These are phyloP conservation scores for Poeciliopsis turrubarensis DNA, from an alignment of 2,113 vertebrate genomes.

Conservation along the genomic window DNA sequence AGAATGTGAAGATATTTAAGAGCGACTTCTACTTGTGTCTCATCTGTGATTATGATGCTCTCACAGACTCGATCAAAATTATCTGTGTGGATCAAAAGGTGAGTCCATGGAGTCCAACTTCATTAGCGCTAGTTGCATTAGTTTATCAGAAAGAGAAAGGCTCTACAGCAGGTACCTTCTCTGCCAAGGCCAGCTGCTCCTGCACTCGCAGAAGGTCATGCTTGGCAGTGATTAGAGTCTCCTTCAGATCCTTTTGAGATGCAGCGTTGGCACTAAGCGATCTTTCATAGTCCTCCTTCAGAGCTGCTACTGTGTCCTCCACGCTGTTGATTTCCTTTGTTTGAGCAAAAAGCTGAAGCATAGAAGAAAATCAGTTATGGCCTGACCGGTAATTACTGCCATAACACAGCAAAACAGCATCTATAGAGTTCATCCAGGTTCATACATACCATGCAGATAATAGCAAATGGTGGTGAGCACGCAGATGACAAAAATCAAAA, in stretches of 20 bases:
- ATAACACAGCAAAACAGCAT: background rate
- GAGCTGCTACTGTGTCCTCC: slow-evolving; percentile 86
- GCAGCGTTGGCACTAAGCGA: slow-evolving; percentile 82
- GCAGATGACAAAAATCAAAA: slow-evolving; percentile 10
- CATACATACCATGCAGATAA: slow-evolving; percentile 66
- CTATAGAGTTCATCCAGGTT: background rate
- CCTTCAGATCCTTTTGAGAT: slow-evolving; percentile 89
- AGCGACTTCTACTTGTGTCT: too few relatives aligned
- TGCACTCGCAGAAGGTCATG: slow-evolving; percentile 91
- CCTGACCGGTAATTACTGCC: background rate
- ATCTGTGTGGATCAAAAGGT: background rate
- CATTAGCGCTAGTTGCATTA: background rate
- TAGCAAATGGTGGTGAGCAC: slow-evolving; percentile 39
- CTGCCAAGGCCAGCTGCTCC: slow-evolving; percentile 89
- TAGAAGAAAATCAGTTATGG: background rate
- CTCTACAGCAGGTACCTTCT: slow-evolving; percentile 83
- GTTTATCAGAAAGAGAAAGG: background rate
- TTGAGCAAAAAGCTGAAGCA: slow-evolving; percentile 61
- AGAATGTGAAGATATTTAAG: too few relatives aligned
- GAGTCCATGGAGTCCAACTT: background rate
- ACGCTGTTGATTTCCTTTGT: slow-evolving; percentile 85
- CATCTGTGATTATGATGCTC: background rate
- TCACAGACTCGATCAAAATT: background rate
- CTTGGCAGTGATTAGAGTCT: slow-evolving; percentile 87
- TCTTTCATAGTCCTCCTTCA: slow-evolving; percentile 90